phyloP scores from a whole-genome alignment of 1,140 invertebrate species.

The Oncopeltus fasciatus region DNA sequence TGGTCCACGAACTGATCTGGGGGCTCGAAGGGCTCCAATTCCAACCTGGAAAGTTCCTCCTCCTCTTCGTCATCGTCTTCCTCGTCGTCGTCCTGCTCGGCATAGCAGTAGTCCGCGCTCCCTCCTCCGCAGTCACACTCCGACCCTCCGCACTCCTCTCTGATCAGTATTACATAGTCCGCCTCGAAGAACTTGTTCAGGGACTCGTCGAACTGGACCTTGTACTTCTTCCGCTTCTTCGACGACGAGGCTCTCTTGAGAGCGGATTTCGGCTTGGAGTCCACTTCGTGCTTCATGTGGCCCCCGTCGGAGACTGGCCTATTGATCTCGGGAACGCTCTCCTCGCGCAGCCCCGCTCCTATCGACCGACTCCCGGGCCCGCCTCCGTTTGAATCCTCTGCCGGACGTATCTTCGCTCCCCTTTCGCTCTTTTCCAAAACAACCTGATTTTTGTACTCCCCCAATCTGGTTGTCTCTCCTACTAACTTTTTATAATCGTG shows the following conservation, averaged over 20 bases:
- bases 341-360: not conserved
- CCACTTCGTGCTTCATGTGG: slow-evolving; percentile 1
- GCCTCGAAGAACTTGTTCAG: slow-evolving; percentile 75
- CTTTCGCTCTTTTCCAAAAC: slow-evolving; percentile 5
- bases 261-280: slow-evolving; percentile 33
- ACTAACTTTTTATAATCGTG: slow-evolving; percentile 13
- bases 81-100: too few species aligned
- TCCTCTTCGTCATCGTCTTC: slow-evolving; percentile 22
- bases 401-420: not conserved
- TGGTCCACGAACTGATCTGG: slow-evolving; percentile 49
- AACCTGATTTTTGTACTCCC: not conserved
- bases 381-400: slow-evolving; percentile 9
- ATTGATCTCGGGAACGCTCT: not conserved
- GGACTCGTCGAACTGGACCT: slow-evolving; percentile 73
- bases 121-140: slow-evolving; percentile 30
- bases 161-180: slow-evolving; percentile 72
- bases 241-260: slow-evolving; percentile 37
- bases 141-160: slow-evolving; percentile 63
- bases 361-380: slow-evolving; percentile 1
- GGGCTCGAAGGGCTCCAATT: slow-evolving; percentile 29
- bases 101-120: slow-evolving; percentile 12
- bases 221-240: slow-evolving; percentile 40
- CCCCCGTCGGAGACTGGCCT: slow-evolving; percentile 6
- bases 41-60: slow-evolving; percentile 25
- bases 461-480: not conserved